Base-by-base conservation (phyloP, 2,797 vertebrate species). In the Diceros bicornis region DNA sequence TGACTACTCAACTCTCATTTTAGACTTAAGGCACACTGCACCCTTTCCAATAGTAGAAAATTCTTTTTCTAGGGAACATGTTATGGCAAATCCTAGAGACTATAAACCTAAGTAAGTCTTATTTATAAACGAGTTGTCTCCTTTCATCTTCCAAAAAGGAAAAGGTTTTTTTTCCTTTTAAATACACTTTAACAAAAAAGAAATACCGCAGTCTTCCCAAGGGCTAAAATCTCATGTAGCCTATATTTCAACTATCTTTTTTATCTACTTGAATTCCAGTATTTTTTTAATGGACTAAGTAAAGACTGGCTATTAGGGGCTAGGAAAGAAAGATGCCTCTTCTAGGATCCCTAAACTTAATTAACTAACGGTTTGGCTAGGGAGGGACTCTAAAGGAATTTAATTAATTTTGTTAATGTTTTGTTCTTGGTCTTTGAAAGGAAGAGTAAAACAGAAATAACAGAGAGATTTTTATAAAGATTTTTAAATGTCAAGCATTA, bases 51-150 rank as follows among this genome's bases (percentile, higher is more conserved):
- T 44, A 27, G 18, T 41, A 32, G 69, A n/a, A 84, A 69, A 94
- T 91, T 95, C 50, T 55, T 95, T 92, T 92, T 68, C 84, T 85
- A 62, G 59, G 74, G 52, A 88, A 69, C 84, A 20, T 68, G 23
- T 78, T 69, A 14, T 27, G 47, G 47, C 68, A 89, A 83, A 89
- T 96, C 20, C 68, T 83, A 75, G 34, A 83, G 71, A 41, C 41
- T 71, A 32, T 52, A 94, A 75, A 47, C 47, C 41, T 61, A 94
- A 83, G 29, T 14, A 78, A 77, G 41, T 75, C 72, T 96, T 82
- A 91, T 87, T 96, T 95, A 84, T 79, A 69, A 85, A 94, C 29
- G 83, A 86, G 57, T 85, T 66, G 85, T 55, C 57, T 75, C 47
- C 74, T 97, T 95, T 89, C 29, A 52, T 91, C 57, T 95, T 61